Conservation (phyloP, 1,140 invertebrate species). For the Brachionus calyciflorus region DNA sequence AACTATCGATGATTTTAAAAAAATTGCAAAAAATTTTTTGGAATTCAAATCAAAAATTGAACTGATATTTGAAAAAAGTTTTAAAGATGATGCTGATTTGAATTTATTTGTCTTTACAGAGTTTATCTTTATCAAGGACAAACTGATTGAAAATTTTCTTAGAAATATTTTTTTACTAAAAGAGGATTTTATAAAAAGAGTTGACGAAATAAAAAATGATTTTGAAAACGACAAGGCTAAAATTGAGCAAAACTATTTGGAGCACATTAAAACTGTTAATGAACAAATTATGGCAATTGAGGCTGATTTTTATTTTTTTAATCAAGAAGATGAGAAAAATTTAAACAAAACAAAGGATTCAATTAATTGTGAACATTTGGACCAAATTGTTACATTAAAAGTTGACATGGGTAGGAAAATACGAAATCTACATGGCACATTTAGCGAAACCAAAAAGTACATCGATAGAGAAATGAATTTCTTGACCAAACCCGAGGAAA, state of each 20-base stretch:
- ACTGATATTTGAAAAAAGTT: not conserved
- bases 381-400: not conserved
- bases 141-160: not conserved
- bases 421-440: not conserved
- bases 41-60: not conserved
- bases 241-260: not conserved
- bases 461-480: not conserved
- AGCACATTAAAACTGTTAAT: not conserved
- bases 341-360: constrained; percentile 5
- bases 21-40: not conserved
- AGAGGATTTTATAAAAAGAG: not conserved
- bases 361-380: not conserved
- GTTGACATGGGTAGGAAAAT: constrained; percentile 25
- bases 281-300: not conserved
- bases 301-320: not conserved
- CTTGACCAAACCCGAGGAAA: constrained; percentile 3
- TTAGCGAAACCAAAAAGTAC: not conserved
- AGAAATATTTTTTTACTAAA: not conserved
- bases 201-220: not conserved
- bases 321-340: not conserved
- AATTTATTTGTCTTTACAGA: not conserved
- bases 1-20: not conserved
- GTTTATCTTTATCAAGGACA: constrained; percentile 10
- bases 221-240: constrained; percentile 5
- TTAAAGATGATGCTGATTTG: not conserved